Percentiles rank a stretch among this genome's conserved stretches.
phyloP scores from a whole-genome alignment of 2,113 vertebrate genomes.

The Tautogolabrus adspersus region DNA sequence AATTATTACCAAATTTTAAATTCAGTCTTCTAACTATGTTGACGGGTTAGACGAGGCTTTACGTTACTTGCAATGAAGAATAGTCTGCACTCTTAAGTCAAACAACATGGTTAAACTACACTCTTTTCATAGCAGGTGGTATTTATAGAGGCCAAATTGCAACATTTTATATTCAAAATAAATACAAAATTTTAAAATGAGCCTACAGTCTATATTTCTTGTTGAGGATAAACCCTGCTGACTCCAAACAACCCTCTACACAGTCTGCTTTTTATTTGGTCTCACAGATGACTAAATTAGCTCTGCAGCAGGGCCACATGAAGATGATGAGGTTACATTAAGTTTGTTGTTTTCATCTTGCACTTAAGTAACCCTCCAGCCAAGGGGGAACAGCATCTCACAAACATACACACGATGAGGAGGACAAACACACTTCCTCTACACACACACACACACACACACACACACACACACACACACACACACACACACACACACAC shows the following conservation, averaged over 20 bases:
- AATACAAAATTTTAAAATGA: not conserved
- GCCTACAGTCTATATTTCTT: not conserved
- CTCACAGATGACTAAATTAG: conserved; percentile 42
- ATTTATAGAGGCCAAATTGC: not conserved
- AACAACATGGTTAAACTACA: not conserved
- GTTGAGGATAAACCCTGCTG: not conserved
- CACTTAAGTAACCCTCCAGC: conserved; percentile 49
- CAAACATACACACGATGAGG: not conserved
- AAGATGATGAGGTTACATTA: conserved; percentile 27
- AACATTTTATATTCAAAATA: not conserved
- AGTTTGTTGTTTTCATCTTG: conserved; percentile 49
- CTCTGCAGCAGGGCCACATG: conserved; percentile 30
- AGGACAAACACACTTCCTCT: not conserved
- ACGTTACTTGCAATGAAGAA: not conserved
- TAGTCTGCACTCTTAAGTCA: not conserved
- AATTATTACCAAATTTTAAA: not conserved
- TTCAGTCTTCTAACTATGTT: not conserved
- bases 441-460: conserved; percentile 19
- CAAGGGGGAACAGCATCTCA: conserved; percentile 2
- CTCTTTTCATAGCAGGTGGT: not conserved
- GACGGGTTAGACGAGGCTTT: not conserved
- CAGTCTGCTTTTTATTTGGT: conserved; percentile 6
- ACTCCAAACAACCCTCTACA: not conserved
- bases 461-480: conserved; percentile 41
- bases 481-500: not conserved